Conservation (phyloP, 30 jellyfish, hydroid and myxozoan genomes). For the Nemopilema nomurai region DNA sequence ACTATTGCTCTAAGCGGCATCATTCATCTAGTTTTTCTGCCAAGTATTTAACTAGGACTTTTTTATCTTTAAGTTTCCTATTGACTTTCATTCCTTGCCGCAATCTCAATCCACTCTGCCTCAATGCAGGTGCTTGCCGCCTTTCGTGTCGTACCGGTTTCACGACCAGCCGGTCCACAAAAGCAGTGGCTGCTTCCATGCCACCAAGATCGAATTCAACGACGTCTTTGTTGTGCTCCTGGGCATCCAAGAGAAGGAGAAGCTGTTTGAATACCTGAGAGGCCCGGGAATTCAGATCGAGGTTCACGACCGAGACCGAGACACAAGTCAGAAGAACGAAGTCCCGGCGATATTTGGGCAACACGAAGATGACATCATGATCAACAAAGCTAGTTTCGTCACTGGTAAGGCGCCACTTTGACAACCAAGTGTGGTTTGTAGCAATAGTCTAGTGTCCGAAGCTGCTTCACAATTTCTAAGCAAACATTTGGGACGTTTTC, state of each 20-base stretch:
- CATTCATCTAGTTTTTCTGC: neutral
- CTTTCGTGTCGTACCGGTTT: constrained; percentile 74
- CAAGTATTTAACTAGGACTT: neutral
- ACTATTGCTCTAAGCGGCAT: neutral
- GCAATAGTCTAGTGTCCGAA: neutral
- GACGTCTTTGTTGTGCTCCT: constrained; percentile 80
- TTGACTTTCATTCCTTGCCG: too few species aligned
- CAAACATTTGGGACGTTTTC: neutral
- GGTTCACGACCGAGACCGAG: constrained; percentile 92
- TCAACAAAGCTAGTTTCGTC: constrained; percentile 47
- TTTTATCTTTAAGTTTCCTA: too few species aligned
- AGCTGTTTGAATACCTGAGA: constrained; percentile 78
- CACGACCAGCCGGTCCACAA: constrained; percentile 68
- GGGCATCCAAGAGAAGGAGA: constrained; percentile 77
- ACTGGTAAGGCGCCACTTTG: constrained; percentile 29
- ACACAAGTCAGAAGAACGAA: constrained; percentile 29
- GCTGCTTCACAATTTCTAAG: neutral
- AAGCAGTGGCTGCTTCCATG: constrained; percentile 57
- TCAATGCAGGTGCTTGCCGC: constrained; percentile 74
- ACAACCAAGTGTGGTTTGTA: neutral
- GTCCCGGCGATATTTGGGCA: constrained; percentile 74
- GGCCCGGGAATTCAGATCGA: constrained; percentile 90
- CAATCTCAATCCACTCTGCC: neutral
- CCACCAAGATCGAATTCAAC: constrained; percentile 61
- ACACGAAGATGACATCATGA: constrained; percentile 60